phyloP scores from a whole-genome alignment of 2,888 invertebrate genomes.

The Tanytarsus gracilentus region DNA sequence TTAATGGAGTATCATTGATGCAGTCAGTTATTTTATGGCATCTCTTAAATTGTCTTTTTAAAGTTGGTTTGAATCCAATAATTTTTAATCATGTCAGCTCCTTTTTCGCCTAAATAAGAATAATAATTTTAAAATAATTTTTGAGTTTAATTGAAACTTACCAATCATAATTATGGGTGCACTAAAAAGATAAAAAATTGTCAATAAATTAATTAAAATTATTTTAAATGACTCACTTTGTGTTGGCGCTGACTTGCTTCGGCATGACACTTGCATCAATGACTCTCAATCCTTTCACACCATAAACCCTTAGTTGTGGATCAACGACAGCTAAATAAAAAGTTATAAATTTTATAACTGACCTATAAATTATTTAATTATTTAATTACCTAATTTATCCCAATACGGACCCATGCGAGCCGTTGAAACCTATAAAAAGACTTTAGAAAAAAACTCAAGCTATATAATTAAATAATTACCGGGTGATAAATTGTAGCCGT shows the following conservation, averaged over 20 bases:
- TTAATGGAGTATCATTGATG: neutral
- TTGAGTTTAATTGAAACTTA: neutral
- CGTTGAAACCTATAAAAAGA: too few species aligned
- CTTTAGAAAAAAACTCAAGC: too few species aligned
- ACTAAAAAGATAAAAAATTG: too few species aligned
- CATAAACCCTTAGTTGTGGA: slow-evolving; percentile 67
- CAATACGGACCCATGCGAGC: slow-evolving; percentile 84
- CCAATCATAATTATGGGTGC: slow-evolving; percentile 84
- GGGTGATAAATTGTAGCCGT: slow-evolving; percentile 50
- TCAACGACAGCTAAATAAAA: slow-evolving; percentile 82
- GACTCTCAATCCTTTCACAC: slow-evolving; percentile 66
- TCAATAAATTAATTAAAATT: too few species aligned
- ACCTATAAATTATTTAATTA: too few species aligned
- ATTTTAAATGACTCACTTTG: too few species aligned
- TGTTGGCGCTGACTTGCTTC: slow-evolving; percentile 73
- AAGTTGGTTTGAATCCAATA: slow-evolving; percentile 59
- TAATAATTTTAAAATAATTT: neutral
- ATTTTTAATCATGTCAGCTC: slow-evolving; percentile 77
- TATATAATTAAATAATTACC: too few species aligned
- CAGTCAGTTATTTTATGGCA: neutral
- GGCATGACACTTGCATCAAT: slow-evolving; percentile 85
- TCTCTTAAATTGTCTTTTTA: neutral
- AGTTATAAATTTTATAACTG: too few species aligned
- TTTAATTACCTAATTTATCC: too few species aligned
- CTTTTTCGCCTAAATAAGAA: slow-evolving; percentile 54